Evolutionary conservation across 1,140 invertebrate genomes (phyloP).

Genomic region (Bombus turneri): DNA sequence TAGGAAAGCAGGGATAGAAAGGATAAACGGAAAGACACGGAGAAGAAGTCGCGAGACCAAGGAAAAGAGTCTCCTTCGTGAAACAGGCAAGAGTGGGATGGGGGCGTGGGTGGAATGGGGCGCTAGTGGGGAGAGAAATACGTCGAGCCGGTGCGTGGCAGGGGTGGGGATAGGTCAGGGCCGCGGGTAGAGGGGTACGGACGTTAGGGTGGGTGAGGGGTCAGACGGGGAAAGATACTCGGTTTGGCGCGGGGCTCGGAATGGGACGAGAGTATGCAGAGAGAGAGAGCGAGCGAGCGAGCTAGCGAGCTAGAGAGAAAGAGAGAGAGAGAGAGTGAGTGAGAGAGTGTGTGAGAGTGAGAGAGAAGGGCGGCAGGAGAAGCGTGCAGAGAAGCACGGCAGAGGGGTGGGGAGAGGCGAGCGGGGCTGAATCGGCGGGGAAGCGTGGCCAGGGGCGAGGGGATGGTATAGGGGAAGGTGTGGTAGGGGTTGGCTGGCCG

Average conservation of each 20-base stretch:
- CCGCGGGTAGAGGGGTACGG: conserved; percentile 52
- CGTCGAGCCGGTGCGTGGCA: conserved; percentile 65
- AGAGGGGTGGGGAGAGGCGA: conserved; percentile 15
- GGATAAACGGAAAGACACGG: conserved; percentile 58
- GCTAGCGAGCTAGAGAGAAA: conserved; percentile 11
- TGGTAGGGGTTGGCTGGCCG: conserved; percentile 40
- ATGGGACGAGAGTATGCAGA: conserved; percentile 52
- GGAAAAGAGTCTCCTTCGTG: conserved; percentile 55
- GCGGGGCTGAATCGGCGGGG: conserved; percentile 66
- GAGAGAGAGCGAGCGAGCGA: background rate
- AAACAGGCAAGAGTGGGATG: conserved; percentile 71
- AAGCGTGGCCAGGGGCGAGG: conserved; percentile 61
- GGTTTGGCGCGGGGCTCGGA: conserved; percentile 43
- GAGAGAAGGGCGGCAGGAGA: conserved; percentile 1
- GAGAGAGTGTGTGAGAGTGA: conserved; percentile 22
- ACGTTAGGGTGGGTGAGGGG: conserved; percentile 54
- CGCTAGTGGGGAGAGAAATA: conserved; percentile 63
- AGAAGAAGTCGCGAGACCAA: conserved; percentile 58
- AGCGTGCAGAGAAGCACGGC: background rate
- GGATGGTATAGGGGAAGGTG: conserved; percentile 60
- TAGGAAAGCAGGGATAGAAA: conserved; percentile 39
- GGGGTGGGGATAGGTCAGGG: conserved; percentile 74
- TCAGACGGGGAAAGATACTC: conserved; percentile 30
- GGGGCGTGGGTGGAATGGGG: conserved; percentile 80
- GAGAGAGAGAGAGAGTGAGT: conserved; percentile 33